phyloP scores from a whole-genome alignment of 2,113 vertebrate genomes.

The Haemorhous mexicanus region DNA sequence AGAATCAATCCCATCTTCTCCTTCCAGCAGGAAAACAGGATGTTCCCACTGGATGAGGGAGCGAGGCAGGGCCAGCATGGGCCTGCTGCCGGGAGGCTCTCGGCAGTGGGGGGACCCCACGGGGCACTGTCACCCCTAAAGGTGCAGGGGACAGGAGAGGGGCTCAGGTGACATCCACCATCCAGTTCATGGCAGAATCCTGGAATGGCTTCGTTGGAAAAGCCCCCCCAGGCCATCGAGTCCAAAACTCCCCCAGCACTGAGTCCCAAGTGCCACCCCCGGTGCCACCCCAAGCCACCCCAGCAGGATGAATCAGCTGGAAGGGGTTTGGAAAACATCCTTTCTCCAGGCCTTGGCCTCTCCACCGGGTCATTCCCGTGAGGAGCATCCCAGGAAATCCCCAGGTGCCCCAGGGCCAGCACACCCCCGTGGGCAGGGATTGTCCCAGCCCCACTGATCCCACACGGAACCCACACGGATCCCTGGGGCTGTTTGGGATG shows the following conservation, averaged over 20 bases:
- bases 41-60: neutral
- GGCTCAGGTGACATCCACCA: neutral
- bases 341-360: neutral
- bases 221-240: neutral
- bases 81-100: neutral
- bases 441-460: neutral
- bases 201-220: neutral
- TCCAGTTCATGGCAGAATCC: rapidly evolving
- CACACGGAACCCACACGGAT: rapidly evolving
- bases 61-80: neutral
- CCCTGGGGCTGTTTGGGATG: neutral
- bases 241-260: too few species aligned
- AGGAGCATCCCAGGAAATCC: neutral
- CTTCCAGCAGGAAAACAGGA: neutral
- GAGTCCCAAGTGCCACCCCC: too few species aligned
- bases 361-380: rapidly evolving
- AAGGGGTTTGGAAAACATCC: neutral
- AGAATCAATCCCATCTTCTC: neutral
- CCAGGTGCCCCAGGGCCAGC: rapidly evolving
- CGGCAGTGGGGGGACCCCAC: neutral
- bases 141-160: neutral
- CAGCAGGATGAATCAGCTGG: neutral
- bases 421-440: rapidly evolving
- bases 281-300: neutral
- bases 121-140: neutral